Conservation (phyloP, 2,113 vertebrate genomes). For the Tor tambroides region DNA sequence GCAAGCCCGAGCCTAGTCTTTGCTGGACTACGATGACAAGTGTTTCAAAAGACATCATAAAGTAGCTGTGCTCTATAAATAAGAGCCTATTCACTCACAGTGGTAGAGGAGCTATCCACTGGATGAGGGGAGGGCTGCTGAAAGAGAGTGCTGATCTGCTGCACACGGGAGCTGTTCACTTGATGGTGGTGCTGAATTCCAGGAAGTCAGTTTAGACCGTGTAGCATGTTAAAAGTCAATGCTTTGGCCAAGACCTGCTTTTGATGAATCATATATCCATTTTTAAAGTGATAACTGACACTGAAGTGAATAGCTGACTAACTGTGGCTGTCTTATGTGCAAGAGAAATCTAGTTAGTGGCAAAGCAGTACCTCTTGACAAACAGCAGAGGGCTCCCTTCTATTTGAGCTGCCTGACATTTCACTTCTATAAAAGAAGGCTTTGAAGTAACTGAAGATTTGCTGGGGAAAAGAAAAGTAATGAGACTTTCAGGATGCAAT, state of each 20-base stretch:
- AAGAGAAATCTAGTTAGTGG: background rate
- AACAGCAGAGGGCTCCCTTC: conserved; percentile 65
- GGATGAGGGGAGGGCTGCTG: background rate
- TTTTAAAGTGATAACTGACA: background rate
- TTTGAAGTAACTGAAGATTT: conserved; percentile 23
- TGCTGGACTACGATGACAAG: conserved; percentile 45
- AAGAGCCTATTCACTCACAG: conserved; percentile 18
- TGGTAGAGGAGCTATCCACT: conserved; percentile 42
- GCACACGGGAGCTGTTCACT: conserved; percentile 14
- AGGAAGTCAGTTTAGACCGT: background rate
- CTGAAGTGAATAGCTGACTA: background rate
- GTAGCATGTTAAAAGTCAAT: background rate
- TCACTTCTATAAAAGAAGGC: conserved; percentile 24
- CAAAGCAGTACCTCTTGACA: conserved; percentile 46
- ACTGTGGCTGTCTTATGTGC: background rate
- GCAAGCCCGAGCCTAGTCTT: conserved; percentile 15
- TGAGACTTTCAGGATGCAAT: conserved; percentile 7
- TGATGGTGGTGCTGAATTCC: conserved; percentile 20
- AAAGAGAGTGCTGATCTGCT: no score
- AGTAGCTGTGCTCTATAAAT: conserved; percentile 26
- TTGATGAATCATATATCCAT: background rate
- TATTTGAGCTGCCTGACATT: conserved; percentile 58
- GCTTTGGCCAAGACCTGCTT: background rate
- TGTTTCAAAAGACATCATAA: conserved; percentile 40
- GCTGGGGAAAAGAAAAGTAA: background rate